Base-by-base conservation (phyloP, 1,140 invertebrate species). In the Cataglyphis hispanica region DNA sequence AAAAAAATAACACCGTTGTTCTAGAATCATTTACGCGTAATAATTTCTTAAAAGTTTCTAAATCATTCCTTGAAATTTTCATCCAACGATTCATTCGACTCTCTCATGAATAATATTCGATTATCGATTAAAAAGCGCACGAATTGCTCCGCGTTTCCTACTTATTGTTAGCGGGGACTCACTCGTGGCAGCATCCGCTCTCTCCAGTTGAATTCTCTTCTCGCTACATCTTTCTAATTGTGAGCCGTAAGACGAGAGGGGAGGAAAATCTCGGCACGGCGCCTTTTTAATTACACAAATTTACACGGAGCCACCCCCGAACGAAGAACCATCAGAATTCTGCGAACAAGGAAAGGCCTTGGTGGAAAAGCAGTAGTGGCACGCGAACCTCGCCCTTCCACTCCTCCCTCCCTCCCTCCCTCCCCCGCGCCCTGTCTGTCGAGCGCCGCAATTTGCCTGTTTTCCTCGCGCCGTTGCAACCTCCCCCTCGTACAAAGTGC, bases 221-320 rank as follows among this genome's bases (percentile, higher is more conserved):
- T 19, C 19, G 34, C 63, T 80, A 56, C 46, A 40, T 60, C 53
- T 22, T 60, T 11, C 37, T 16, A 50, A 50, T 50, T 50, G 46
- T 50, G 6, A 67, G 31, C 34, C 34, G 50, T 31, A 31, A 58
- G 77, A 31, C 34, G 69, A 60, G 40, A 46, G 22, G 43, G 34
- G 64, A 1, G 19, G 66, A 46, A 74, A 83, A 83, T 83, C 78
- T 77, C 81, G 72, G 60, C 61, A 16, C 27, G 72, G 40, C 72
- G 81, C 75, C 74, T 77, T 84, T 84, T 77, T 77, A 84, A 84
- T 84, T 84, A 84, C 81, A 64, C 60, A 64, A 84, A 84, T 84
- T 84, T 84, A 84, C 81, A 77, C 72, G 81, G 40, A 64, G 43
- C 72, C 81, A 60, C 40, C 43, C 60, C 40, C 60, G 70, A 63